Evolutionary conservation across 2,797 vertebrate genomes (phyloP), one percentile per base, ranked within the genome.

Genomic region (Miichthys miiuy): DNA sequence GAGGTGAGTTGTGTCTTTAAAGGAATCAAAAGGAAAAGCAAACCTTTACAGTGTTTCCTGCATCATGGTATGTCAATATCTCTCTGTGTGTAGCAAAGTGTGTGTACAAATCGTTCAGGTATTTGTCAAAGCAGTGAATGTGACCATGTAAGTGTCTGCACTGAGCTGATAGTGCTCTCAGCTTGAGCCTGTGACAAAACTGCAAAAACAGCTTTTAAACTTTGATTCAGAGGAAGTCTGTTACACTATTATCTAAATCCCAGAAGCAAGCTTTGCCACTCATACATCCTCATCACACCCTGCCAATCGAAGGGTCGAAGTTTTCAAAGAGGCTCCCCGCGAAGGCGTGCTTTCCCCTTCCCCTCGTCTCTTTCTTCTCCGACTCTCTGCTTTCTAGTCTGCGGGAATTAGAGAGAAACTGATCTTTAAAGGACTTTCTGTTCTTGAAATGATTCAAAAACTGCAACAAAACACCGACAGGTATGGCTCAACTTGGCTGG

Each of bases 211-310:
- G 69, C 74, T 66, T 88, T 62, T 54, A 81, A 74, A 83, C 54
- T 77, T 65, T 75, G 79, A 87, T 81, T 87, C 68, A 84, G 75
- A 79, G 46, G 55, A 80, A 67, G 50, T 8, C n/a, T 77, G 63
- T 81, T 74, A 51, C n/a, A 34, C 18, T 27, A 86, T 79, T 88
- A 88, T 92, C 88, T 87, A 60, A 80, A 85, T 67, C 72, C 80
- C 81, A 81, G 55, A 62, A 77, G 66, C 77, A 76, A 5, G 61
- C 82, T 74, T 72, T 21, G 18, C 68, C 82, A 64, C 84, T 84
- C 79, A 27, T 83, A 62, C 72, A 51, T 41, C 75, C 71, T 84
- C 73, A 75, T 84, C 85, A 55, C 87, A 79, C 71, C 62, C 72
- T 56, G 75, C 76, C 77, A 70, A 83, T 88, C 77, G 48, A 78